phyloP scores from a whole-genome alignment of 2,113 vertebrate genomes.

The Callithrix jacchus region DNA sequence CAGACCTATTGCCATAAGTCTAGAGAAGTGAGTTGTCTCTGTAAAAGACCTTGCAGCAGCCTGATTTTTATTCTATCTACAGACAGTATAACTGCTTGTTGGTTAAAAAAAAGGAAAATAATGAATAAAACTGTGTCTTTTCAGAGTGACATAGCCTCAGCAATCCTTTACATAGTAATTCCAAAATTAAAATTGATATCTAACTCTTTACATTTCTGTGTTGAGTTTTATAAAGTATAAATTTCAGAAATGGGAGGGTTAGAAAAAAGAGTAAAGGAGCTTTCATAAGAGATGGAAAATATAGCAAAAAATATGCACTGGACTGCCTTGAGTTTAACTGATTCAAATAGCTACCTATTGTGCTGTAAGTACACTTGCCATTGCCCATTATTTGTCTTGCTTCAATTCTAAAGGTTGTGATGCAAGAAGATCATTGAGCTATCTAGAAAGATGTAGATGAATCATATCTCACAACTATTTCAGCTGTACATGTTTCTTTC shows the following conservation, averaged over 20 bases:
- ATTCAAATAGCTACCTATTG: neutral
- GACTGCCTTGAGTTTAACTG: neutral
- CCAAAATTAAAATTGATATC: neutral
- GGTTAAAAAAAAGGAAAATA: neutral
- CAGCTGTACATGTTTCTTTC: neutral
- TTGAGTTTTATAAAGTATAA: neutral
- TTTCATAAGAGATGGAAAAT: neutral
- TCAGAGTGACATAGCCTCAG: neutral
- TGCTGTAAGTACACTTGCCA: neutral
- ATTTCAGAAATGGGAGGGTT: neutral
- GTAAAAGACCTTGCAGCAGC: neutral
- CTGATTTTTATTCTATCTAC: neutral
- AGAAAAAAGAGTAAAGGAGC: neutral
- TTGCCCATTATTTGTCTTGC: neutral
- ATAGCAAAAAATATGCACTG: neutral
- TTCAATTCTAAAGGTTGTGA: neutral
- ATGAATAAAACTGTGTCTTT: neutral
- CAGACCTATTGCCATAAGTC: neutral
- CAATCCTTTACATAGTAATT: neutral
- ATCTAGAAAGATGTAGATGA: neutral
- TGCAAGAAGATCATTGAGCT: neutral
- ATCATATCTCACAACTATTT: neutral
- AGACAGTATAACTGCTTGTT: neutral
- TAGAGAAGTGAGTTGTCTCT: neutral
- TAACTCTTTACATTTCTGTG: neutral